phyloP scores from a whole-genome alignment of 2,797 vertebrate genomes.

The Hippocampus kuda region DNA sequence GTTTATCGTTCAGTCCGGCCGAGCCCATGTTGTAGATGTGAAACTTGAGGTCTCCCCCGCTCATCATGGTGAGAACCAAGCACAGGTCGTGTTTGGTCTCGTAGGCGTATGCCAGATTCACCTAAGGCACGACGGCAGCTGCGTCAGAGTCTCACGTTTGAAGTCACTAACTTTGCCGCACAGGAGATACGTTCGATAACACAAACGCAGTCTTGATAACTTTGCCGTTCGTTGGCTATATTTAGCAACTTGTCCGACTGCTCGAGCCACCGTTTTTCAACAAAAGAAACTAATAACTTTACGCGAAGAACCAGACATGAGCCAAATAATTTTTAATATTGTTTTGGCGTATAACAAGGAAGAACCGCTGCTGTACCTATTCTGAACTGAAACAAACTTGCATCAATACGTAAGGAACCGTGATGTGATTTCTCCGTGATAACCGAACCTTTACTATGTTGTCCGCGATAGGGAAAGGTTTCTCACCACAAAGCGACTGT shows the following conservation, averaged over 20 bases:
- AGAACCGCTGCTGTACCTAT: too few species aligned
- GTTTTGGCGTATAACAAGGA: too few species aligned
- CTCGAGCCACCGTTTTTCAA: neutral
- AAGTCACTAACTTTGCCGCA: too few species aligned
- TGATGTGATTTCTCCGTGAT: too few species aligned
- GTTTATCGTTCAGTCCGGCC: conserved; percentile 57
- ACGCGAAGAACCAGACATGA: too few species aligned
- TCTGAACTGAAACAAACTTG: too few species aligned
- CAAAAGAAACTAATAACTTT: too few species aligned
- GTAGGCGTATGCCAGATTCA: conserved; percentile 76
- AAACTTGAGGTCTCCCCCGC: conserved; percentile 76
- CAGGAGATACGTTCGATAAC: too few species aligned
- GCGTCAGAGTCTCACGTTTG: neutral
- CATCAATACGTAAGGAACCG: too few species aligned
- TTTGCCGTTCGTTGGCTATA: neutral
- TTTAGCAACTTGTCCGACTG: neutral
- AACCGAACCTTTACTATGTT: neutral
- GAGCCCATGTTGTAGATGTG: conserved; percentile 77
- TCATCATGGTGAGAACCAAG: conserved; percentile 79
- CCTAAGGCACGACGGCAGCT: conserved; percentile 43
- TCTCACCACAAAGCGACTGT: conserved; percentile 80
- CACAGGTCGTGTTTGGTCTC: conserved; percentile 78
- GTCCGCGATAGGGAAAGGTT: neutral
- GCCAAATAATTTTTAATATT: too few species aligned
- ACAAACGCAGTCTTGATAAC: too few species aligned